Percentiles rank a stretch among this genome's conserved stretches.
Evolutionary conservation across 2,888 invertebrate genomes (phyloP).

Genomic region (Synergus umbraculus): DNA sequence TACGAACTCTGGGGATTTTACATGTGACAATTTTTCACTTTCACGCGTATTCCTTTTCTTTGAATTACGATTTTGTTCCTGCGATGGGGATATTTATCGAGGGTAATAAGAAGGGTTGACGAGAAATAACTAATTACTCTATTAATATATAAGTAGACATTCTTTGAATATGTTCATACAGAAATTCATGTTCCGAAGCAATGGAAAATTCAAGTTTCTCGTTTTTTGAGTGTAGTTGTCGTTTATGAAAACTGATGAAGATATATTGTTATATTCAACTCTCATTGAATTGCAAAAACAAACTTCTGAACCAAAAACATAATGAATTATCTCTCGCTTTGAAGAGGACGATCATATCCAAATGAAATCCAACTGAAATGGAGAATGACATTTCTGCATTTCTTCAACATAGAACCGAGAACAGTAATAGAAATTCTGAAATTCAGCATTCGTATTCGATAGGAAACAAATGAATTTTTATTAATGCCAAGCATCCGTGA

Average conservation of each 20-base stretch:
- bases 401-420: not conserved
- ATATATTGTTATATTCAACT: too few species aligned
- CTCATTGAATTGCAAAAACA: too few species aligned
- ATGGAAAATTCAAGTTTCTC: too few species aligned
- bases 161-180: too few species aligned
- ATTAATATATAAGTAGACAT: not conserved
- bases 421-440: slow-evolving; percentile 52
- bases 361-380: not conserved
- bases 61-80: not conserved
- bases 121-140: not conserved
- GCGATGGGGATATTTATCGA: not conserved
- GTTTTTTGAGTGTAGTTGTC: too few species aligned
- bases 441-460: slow-evolving; percentile 53
- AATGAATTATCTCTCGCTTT: not conserved
- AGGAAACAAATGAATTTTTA: slow-evolving; percentile 74
- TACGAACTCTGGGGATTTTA: not conserved
- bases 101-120: not conserved
- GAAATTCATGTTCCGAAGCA: too few species aligned
- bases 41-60: not conserved
- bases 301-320: too few species aligned
- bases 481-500: slow-evolving; percentile 66
- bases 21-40: not conserved
- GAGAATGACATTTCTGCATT: not conserved
- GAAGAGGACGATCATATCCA: not conserved
- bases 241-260: too few species aligned